These are phyloP conservation scores for Oscheius sp. DNA, from an alignment of 2,888 invertebrate species.

Conservation along the genomic window DNA sequence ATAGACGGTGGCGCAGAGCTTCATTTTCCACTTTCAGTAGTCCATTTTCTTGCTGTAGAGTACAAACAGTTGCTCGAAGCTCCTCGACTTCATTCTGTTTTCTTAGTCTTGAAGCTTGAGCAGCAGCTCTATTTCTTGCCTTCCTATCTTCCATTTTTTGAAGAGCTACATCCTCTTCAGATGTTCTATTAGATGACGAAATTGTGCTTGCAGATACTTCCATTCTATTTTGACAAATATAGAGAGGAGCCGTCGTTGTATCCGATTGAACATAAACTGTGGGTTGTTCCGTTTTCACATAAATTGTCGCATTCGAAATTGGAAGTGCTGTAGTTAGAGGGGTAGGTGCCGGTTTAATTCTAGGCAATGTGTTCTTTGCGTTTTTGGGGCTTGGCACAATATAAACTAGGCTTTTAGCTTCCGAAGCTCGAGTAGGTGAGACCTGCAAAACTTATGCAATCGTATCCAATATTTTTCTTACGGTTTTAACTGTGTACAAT, in stretches of 20 bases:
- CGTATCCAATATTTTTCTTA: too few relatives aligned
- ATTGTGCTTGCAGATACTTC: not conserved
- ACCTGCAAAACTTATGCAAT: too few relatives aligned
- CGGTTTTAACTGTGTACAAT: too few relatives aligned
- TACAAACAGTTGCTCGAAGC: constrained; percentile 13
- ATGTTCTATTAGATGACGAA: too few relatives aligned
- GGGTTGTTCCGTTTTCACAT: not conserved
- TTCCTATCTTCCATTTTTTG: constrained; percentile 72
- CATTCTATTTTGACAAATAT: constrained; percentile 6
- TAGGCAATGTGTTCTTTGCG: too few relatives aligned
- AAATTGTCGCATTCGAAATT: not conserved
- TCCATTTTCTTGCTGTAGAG: constrained; percentile 28
- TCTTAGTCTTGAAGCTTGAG: constrained; percentile 54
- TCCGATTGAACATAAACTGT: not conserved
- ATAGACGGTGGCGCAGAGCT: constrained; percentile 32
- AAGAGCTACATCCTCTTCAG: not conserved
- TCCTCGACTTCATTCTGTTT: constrained; percentile 49
- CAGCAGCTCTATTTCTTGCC: constrained; percentile 58
- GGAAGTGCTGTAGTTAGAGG: too few relatives aligned
- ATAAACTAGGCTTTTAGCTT: too few relatives aligned
- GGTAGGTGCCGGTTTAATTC: too few relatives aligned
- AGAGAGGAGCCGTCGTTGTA: not conserved
- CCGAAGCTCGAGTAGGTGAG: too few relatives aligned
- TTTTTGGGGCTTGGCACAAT: too few relatives aligned
- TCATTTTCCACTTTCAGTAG: constrained; percentile 36